Evolutionary conservation across 2,888 invertebrate genomes (phyloP), one percentile per base, ranked within the genome.

Genomic region (Acronicta aceris): DNA sequence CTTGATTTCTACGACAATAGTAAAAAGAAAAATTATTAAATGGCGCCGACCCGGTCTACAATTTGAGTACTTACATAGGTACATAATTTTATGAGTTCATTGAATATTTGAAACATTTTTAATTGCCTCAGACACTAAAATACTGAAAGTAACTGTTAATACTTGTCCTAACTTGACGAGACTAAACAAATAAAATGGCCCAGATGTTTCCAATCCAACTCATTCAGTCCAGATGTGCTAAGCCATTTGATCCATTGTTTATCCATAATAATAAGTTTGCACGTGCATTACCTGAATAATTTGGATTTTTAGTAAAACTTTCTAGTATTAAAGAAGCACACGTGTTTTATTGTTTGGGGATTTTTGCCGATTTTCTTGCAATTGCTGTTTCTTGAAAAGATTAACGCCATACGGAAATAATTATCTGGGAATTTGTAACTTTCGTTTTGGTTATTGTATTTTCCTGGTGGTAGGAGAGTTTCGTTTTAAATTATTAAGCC

Each of bases 151-250:
- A 54, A 27, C 53, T 47, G 33, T 27, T 30, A 59, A 59, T 59
- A 46, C 71, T 40, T 42, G 67, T 67, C 38, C 42, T 40, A 54
- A 64, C 71, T 55, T 52, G 74, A 15, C 41, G 16, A 48, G 64
- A 71, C 71, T 67, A 68, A 74, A 76, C 71, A 64, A 21, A 68
- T 63, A 49, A 50, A 41, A 1, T 46, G 30, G 5, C 13, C 46
- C 76, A 77, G 75, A 72, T 77, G 75, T 72, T 58, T 30, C 10
- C 36, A 59, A 30, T 12, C 30, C 60, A 50, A 48, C 42, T 74
- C 15, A 76, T 64, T 66, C 59, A 56, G 15, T 38, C 67, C 78
- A 78, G 76, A 78, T 78, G 78, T 74, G 60, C 25, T 64, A 53
- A 55, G 43, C 36, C 33, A 48, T 49, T 62, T 53, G n/a, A 61